Percentiles rank a stretch among this genome's conserved stretches.
These are phyloP conservation scores for Apamea epomidion DNA, from an alignment of 2,888 invertebrate genomes.

Conservation along the genomic window DNA sequence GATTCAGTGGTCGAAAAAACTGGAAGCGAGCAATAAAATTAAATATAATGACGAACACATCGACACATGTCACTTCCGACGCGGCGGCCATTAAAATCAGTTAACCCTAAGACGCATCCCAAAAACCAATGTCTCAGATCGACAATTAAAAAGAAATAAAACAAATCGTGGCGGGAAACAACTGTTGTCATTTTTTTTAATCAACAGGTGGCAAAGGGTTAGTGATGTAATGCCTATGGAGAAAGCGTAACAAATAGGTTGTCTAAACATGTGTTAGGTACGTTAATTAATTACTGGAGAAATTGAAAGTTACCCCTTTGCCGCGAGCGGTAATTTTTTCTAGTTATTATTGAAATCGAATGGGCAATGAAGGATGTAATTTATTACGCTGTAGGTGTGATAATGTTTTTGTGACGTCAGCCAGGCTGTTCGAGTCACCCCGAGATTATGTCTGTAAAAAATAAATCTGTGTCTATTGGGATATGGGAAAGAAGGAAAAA, in stretches of 20 bases:
- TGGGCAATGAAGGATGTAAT: conserved; percentile 68
- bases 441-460: conserved; percentile 34
- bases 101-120: conserved; percentile 79
- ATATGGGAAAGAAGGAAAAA: conserved; percentile 34
- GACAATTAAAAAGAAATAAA: conserved; percentile 91
- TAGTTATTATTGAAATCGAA: conserved; percentile 68
- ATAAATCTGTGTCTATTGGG: conserved; percentile 36
- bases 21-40: conserved; percentile 79
- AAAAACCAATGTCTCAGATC: conserved; percentile 71
- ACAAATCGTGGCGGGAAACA: conserved; percentile 89
- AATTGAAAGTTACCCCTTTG: conserved; percentile 88
- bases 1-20: conserved; percentile 45
- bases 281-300: conserved; percentile 88
- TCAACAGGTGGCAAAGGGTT: conserved; percentile 85
- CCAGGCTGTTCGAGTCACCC: conserved; percentile 45
- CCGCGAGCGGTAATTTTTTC: conserved; percentile 66
- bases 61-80: conserved; percentile 89
- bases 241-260: conserved; percentile 88
- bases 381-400: conserved; percentile 64
- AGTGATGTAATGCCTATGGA: conserved; percentile 82
- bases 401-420: conserved; percentile 61
- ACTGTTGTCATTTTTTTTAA: conserved; percentile 80
- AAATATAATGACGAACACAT: conserved; percentile 85
- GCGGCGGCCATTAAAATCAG: conserved; percentile 81
- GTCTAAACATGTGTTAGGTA: conserved; percentile 87